Evolutionary conservation across 2,113 vertebrate genomes (phyloP), one percentile per base, ranked within the genome.

Genomic region (Echinops telfairi): DNA sequence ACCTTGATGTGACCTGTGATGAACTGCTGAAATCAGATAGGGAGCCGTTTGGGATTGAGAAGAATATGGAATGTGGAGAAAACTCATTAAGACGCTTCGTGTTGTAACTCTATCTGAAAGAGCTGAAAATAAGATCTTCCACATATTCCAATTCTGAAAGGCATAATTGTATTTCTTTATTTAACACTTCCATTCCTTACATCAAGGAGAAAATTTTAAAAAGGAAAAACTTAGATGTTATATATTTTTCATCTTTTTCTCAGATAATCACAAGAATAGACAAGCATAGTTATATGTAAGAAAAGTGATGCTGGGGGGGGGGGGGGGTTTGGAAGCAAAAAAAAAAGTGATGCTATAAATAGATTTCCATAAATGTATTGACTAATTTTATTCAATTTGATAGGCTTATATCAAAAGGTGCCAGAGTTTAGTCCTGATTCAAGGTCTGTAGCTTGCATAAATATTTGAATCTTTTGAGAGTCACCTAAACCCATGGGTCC

Each of bases 31-130:
- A 91, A 38, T 84, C 0, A 82, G 96, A 60, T 78, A 53, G 16
- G 10, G 86, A 96, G 40, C 20, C 83, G 62, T 96, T 93, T 92
- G 27, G 60, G 73, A 85, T 88, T 95, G 66, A 38, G 86, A 86
- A 89, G 60, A 79, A 38, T 83, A 80, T 83, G 88, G 38, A 91
- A 11, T 11, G 0, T 81, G 92, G 87, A 64, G 47, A 78, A 94
- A 95, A 89, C 73, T 89, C 95, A 96, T 89, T 53, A 85, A 77
- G 94, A 79, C 86, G 81, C 86, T 38, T 11, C 78, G 81, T 91
- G 76, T 33, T 78, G 53, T 89, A 86, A 89, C 76, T 92, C 33
- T 83, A 76, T 86, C 92, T 36, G 57, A 78, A 90, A 40, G 82
- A 19, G 64, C 86, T 64, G 33, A 88, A 23, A 95, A 96, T 43